Conservation (phyloP, 2,797 vertebrate genomes). For the Molossus molossus region DNA sequence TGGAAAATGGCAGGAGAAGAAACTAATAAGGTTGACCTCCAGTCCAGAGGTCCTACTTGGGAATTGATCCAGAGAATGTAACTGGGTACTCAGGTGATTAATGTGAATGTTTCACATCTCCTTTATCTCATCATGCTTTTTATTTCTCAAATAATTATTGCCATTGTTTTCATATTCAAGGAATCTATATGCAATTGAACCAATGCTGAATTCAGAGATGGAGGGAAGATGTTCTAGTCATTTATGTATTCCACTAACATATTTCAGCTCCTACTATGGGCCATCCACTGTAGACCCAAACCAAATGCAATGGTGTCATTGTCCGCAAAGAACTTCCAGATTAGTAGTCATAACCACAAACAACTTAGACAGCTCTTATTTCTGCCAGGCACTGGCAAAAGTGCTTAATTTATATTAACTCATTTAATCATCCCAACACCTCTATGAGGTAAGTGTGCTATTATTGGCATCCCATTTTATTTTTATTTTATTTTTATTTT, state of each 20-base stretch:
- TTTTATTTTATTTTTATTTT: no score
- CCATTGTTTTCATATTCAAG: neutral
- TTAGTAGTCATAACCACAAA: neutral
- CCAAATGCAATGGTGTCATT: neutral
- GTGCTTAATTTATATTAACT: neutral
- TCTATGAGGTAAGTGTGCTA: neutral
- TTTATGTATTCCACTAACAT: neutral
- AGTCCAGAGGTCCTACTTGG: neutral
- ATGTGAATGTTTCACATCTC: neutral
- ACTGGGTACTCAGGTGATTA: neutral
- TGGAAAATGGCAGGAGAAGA: neutral
- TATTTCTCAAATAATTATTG: neutral
- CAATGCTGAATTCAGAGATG: neutral
- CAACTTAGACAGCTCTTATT: neutral
- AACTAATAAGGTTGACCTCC: neutral
- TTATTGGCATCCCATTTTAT: neutral
- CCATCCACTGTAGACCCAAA: neutral
- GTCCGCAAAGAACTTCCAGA: neutral
- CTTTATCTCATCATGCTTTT: neutral
- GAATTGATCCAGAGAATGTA: no score
- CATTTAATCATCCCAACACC: neutral
- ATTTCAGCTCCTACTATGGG: neutral
- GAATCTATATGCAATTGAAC: neutral
- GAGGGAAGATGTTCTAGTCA: neutral
- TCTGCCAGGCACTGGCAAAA: neutral